phyloP scores from a whole-genome alignment of 2,888 invertebrate genomes.

The Hyles lineata region DNA sequence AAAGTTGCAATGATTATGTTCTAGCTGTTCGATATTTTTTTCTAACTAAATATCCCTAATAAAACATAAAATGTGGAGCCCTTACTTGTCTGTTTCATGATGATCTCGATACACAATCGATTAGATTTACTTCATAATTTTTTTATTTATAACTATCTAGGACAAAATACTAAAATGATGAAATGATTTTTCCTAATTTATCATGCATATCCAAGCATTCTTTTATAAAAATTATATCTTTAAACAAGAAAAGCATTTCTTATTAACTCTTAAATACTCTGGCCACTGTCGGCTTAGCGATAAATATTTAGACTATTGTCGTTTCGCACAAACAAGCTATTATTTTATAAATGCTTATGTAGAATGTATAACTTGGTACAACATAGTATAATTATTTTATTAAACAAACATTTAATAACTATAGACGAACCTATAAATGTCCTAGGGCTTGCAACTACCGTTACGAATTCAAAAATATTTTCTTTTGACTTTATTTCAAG shows the following conservation, averaged over 20 bases:
- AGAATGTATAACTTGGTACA: slow-evolving; percentile 24
- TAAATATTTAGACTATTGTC: slow-evolving; percentile 59
- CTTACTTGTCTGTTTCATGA: background rate
- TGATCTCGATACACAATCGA: background rate
- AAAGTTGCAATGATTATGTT: too few species aligned
- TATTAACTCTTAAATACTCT: slow-evolving; percentile 42
- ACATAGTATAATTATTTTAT: slow-evolving; percentile 16
- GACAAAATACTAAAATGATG: slow-evolving; percentile 3
- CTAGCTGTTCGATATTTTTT: too few species aligned
- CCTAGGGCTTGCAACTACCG: background rate
- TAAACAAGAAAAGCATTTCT: slow-evolving; percentile 30
- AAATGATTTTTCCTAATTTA: background rate
- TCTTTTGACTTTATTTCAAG: background rate
- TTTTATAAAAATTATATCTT: slow-evolving; percentile 14
- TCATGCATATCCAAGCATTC: background rate
- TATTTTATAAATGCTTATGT: slow-evolving; percentile 14
- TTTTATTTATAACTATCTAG: background rate
- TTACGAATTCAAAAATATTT: slow-evolving; percentile 4
- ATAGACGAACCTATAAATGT: slow-evolving; percentile 7
- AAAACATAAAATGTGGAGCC: background rate
- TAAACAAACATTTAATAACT: background rate
- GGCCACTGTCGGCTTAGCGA: slow-evolving; percentile 43
- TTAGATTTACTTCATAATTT: background rate
- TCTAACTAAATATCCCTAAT: too few species aligned
- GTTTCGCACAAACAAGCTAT: slow-evolving; percentile 51